phyloP scores from a whole-genome alignment of 2,888 invertebrate genomes.

The Craniophora ligustri region DNA sequence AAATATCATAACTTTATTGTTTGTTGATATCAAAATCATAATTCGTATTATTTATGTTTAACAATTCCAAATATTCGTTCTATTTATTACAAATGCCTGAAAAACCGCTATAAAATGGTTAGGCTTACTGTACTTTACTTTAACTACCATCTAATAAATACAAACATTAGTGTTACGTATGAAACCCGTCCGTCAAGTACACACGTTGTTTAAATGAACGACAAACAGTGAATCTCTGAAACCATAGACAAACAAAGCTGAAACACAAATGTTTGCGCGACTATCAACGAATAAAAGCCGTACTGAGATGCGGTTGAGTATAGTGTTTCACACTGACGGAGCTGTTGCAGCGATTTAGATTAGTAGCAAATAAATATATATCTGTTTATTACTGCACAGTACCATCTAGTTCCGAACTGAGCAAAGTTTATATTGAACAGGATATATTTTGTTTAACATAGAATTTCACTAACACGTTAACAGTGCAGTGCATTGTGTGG shows the following conservation, averaged over 20 bases:
- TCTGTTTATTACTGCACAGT: background rate
- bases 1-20: too few relatives aligned
- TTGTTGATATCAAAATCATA: too few relatives aligned
- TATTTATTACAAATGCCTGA: too few relatives aligned
- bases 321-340: conserved; percentile 28
- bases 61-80: too few relatives aligned
- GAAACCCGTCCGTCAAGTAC: conserved; percentile 34
- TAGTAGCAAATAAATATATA: background rate
- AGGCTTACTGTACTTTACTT: too few relatives aligned
- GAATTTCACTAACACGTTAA: too few relatives aligned
- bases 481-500: too few relatives aligned
- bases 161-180: conserved; percentile 19
- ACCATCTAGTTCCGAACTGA: too few relatives aligned
- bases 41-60: too few relatives aligned
- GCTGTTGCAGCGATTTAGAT: background rate
- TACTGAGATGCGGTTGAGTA: conserved; percentile 40
- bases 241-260: conserved; percentile 48
- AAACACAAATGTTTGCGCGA: conserved; percentile 52
- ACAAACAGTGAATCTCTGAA: conserved; percentile 43
- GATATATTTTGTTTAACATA: too few relatives aligned
- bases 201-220: conserved; percentile 46
- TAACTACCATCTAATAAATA: conserved; percentile 9
- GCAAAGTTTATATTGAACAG: too few relatives aligned
- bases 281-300: conserved; percentile 54
- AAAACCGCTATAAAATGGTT: too few relatives aligned